A percentile compares a stretch with the other conserved stretches of the same genome.
Conservation (phyloP, 2,888 invertebrate species). For the Ornithoptera priamus region DNA sequence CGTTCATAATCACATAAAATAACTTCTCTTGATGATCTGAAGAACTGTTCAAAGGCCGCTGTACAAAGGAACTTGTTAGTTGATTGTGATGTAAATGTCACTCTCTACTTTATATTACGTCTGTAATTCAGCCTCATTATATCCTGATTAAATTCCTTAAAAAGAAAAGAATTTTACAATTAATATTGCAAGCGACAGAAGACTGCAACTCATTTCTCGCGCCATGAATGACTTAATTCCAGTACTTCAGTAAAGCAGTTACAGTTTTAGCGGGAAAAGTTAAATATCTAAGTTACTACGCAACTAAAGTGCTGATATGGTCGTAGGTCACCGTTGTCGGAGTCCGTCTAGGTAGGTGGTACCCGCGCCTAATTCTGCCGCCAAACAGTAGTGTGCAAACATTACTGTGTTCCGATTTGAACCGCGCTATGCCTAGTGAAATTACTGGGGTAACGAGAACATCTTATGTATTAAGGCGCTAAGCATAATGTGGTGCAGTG, state of each 20-base stretch:
- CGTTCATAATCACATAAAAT: not conserved
- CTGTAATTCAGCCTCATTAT: not conserved
- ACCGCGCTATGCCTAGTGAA: too few species aligned
- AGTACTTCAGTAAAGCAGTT: not conserved
- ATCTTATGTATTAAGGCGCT: too few species aligned
- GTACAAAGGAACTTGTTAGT: not conserved
- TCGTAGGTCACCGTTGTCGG: too few species aligned
- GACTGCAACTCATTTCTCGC: not conserved
- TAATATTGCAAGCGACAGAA: not conserved
- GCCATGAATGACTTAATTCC: not conserved
- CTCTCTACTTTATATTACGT: not conserved
- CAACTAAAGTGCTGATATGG: too few species aligned
- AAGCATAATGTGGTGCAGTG: too few species aligned
- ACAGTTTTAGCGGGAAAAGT: not conserved
- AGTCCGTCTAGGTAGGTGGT: too few species aligned
- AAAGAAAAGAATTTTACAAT: not conserved
- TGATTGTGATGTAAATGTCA: not conserved
- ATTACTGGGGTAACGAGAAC: too few species aligned
- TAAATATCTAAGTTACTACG: not conserved
- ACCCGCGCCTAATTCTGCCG: too few species aligned
- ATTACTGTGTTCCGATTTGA: too few species aligned
- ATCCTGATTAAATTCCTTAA: not conserved
- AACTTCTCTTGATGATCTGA: not conserved
- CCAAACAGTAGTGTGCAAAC: too few species aligned
- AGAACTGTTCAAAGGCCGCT: not conserved